Evolutionary conservation across 2,888 invertebrate genomes (phyloP).

Genomic region (Troides aeacus): DNA sequence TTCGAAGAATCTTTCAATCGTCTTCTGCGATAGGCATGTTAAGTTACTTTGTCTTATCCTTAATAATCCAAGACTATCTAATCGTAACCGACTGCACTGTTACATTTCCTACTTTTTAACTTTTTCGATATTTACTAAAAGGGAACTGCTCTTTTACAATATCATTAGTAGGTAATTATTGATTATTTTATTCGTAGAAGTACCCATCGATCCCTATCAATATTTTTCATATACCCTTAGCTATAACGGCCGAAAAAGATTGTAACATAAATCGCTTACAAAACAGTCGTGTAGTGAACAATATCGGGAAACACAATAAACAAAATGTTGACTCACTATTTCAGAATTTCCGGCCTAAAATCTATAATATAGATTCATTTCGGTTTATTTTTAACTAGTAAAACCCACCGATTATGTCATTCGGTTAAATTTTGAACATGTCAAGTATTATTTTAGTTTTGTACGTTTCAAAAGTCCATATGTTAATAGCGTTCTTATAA

Average conservation of each 20-base stretch:
- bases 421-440: neutral
- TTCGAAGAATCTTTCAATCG: too few species aligned
- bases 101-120: too few species aligned
- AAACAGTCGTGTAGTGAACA: neutral
- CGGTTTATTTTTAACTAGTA: neutral
- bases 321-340: conserved; percentile 8
- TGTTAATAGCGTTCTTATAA: too few species aligned
- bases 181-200: neutral
- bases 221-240: neutral
- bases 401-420: neutral
- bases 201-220: neutral
- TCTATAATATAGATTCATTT: neutral
- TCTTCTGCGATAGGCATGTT: too few species aligned
- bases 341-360: conserved; percentile 7
- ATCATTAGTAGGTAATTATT: too few species aligned
- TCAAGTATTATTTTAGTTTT: neutral
- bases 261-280: neutral
- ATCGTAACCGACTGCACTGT: too few species aligned
- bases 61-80: too few species aligned
- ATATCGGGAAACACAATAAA: neutral
- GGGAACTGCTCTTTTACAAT: too few species aligned
- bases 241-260: neutral
- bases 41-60: too few species aligned
- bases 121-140: too few species aligned
- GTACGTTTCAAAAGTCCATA: neutral